Base-by-base conservation (phyloP, 2,888 invertebrate species). In the Colostygia pectinataria region DNA sequence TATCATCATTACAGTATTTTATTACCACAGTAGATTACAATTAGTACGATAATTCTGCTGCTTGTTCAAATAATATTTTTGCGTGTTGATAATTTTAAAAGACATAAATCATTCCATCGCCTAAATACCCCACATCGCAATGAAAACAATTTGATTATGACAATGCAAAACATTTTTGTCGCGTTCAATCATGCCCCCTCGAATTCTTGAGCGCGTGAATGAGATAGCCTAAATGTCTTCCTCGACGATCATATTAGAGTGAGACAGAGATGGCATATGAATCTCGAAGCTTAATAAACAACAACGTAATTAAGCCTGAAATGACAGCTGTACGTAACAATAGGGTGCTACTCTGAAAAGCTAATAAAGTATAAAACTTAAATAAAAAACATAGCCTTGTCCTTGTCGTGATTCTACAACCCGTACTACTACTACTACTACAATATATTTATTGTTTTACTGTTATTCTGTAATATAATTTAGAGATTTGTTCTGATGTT, bases 231-330 rank as follows among this genome's bases (percentile, higher is more conserved):
- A 29, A 4, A 14, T 10, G 4, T 25, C 4, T 25, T 0, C n/a
- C n/a, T 18, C 15, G 13, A 1, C 4, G n/a, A 29, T 8, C 13
- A 8, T 15, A 4, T 10, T n/a, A n/a, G 7, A 38, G 48, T 51
- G 53, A 31, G 51, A 58, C 29, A 45, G 53, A 43, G 62, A 51
- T 50, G 47, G 34, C 23, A 27, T 40, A 53, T 38, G 37, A 59
- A 53, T 51, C 48, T 52, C 14, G 43, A 38, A 48, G 56, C 28
- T 63, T 68, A 66, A 68, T 66, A 67, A 65, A 70, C 69, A 68
- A 63, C 63, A 63, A 47, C 59, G 54, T 65, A 65, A 67, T 68
- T 65, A 70, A 66, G 65, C 63, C 45, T 36, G 50, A 57, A 58
- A 59, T 57, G 57, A 41, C 57, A 51, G 56, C 42, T 53, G 59